These are phyloP conservation scores for Xenentodon cancila DNA, from an alignment of 2,797 vertebrate genomes.

Conservation along the genomic window DNA sequence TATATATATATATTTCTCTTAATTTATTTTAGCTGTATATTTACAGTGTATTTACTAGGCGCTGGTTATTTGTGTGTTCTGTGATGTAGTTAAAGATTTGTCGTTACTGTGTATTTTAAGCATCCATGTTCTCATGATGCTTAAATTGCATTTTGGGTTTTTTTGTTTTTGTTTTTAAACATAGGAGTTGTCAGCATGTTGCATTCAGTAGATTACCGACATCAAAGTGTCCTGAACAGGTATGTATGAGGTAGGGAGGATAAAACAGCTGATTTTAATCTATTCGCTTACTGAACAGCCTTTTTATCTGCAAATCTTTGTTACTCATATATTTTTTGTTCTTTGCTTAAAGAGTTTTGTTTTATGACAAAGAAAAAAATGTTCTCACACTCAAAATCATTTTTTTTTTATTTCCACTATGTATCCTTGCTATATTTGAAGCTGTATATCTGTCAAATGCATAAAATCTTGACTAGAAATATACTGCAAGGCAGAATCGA, in stretches of 20 bases:
- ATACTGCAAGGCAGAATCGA: neutral
- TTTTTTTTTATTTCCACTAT: neutral
- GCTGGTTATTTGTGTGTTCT: conserved; percentile 30
- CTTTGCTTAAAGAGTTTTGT: too few relatives aligned
- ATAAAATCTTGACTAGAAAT: neutral
- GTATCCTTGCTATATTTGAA: neutral
- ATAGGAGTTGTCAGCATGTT: neutral
- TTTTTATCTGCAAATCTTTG: too few relatives aligned
- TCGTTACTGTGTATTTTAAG: conserved; percentile 33
- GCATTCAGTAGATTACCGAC: too few relatives aligned
- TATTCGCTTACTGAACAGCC: too few relatives aligned
- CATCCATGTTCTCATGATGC: conserved; percentile 11
- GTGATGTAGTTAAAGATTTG: conserved; percentile 29
- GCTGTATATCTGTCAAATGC: conserved; percentile 1
- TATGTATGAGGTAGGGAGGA: too few relatives aligned
- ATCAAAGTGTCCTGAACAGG: too few relatives aligned
- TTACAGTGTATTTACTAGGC: too few relatives aligned
- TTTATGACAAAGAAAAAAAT: too few relatives aligned
- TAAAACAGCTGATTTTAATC: too few relatives aligned
- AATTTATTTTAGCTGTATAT: too few relatives aligned
- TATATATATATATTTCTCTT: too few relatives aligned
- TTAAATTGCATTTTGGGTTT: conserved; percentile 49
- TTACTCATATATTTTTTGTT: too few relatives aligned
- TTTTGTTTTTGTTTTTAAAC: neutral
- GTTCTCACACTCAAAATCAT: neutral